Conservation (phyloP, 2,797 vertebrate genomes). For the Channallabes apus region DNA sequence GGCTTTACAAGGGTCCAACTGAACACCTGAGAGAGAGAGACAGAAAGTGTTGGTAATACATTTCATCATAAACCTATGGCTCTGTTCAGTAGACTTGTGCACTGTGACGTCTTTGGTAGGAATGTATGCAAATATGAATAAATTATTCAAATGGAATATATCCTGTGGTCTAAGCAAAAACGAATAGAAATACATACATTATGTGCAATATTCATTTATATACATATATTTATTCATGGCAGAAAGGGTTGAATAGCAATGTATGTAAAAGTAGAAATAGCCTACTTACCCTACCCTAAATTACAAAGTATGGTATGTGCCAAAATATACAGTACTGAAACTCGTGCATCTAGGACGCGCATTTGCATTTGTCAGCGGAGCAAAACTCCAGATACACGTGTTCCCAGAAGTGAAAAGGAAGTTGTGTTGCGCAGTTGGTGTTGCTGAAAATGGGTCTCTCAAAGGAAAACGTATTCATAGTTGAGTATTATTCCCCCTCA, state of each 20-base stretch:
- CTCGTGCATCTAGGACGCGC: no score
- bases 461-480: no score
- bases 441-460: no score
- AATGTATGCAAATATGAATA: background rate
- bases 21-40: conserved; percentile 77
- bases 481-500: no score
- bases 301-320: no score
- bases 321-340: no score
- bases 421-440: no score
- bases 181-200: background rate
- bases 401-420: no score
- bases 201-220: background rate
- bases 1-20: conserved; percentile 86
- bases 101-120: background rate
- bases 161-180: background rate
- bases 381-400: no score
- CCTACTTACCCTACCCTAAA: no score
- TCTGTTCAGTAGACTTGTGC: background rate
- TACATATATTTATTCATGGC: background rate
- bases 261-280: no score
- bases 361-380: no score
- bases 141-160: background rate
- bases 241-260: background rate
- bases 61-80: background rate
- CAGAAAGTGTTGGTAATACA: background rate